Evolutionary conservation across 2,888 invertebrate species (phyloP).

Genomic region (Diachrysia chrysitis): DNA sequence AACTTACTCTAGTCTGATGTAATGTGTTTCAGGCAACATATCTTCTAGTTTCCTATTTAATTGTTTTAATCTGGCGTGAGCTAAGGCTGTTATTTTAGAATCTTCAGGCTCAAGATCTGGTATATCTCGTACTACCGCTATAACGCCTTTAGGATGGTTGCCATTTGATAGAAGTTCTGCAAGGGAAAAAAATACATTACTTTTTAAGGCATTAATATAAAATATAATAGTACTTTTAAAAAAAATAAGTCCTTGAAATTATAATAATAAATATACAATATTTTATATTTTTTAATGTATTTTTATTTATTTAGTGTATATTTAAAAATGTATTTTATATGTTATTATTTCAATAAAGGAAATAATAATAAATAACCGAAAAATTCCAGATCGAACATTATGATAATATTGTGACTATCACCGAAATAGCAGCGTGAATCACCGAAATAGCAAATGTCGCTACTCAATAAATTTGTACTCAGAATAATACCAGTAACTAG

Average conservation of each 20-base stretch:
- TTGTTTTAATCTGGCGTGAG: conserved; percentile 78
- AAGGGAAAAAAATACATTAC: conserved; percentile 39
- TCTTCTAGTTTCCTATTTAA: conserved; percentile 81
- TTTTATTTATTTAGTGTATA: no score
- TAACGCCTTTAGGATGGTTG: conserved; percentile 81
- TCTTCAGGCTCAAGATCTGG: conserved; percentile 78
- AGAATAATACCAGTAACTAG: conserved; percentile 12
- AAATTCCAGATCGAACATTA: no score
- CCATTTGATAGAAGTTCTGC: conserved; percentile 79
- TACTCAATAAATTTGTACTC: neutral
- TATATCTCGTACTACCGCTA: conserved; percentile 84
- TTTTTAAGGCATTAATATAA: no score
- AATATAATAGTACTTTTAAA: no score
- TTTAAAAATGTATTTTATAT: no score
- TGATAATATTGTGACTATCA: neutral
- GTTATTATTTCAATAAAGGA: no score
- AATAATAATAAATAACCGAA: no score
- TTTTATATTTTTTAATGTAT: no score
- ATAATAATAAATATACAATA: no score
- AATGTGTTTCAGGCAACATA: conserved; percentile 82
- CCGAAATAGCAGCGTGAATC: no score
- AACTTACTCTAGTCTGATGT: conserved; percentile 87
- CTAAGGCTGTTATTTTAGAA: conserved; percentile 74
- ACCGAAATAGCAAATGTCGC: no score
- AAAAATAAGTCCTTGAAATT: no score